phyloP scores from a whole-genome alignment of 1,140 invertebrate genomes.

The Sipha flava region DNA sequence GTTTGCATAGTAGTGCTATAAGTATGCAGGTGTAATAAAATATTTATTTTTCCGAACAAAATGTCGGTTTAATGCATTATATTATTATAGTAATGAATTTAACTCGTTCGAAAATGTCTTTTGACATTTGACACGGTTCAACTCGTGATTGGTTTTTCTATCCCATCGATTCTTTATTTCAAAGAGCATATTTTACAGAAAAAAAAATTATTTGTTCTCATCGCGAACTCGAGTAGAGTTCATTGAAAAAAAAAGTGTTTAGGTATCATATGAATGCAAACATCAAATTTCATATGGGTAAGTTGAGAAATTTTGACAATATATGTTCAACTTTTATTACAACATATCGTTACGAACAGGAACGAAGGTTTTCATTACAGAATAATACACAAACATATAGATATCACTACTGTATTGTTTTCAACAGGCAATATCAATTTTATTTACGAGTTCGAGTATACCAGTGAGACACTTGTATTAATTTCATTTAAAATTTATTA shows the following conservation, averaged over 20 bases:
- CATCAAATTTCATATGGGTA: background rate
- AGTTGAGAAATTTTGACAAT: background rate
- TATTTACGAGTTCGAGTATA: too few species aligned
- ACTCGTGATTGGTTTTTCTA: too few species aligned
- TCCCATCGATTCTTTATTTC: too few species aligned
- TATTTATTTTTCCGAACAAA: background rate
- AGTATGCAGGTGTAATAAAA: background rate
- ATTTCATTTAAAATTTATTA: too few species aligned
- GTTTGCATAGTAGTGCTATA: background rate
- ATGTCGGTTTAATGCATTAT: background rate
- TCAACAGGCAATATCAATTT: too few species aligned
- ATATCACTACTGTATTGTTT: too few species aligned
- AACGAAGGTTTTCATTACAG: background rate
- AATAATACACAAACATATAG: background rate
- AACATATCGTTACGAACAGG: background rate
- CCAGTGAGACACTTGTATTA: too few species aligned
- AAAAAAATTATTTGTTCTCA: too few species aligned
- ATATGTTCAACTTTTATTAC: background rate
- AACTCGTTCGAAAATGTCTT: too few species aligned
- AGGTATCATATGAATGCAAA: background rate
- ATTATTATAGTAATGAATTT: background rate
- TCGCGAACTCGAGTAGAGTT: too few species aligned
- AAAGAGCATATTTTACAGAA: too few species aligned
- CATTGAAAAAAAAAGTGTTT: background rate
- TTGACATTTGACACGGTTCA: too few species aligned